Base-by-base conservation (phyloP, 2,113 vertebrate genomes). In the Podilymbus podiceps region DNA sequence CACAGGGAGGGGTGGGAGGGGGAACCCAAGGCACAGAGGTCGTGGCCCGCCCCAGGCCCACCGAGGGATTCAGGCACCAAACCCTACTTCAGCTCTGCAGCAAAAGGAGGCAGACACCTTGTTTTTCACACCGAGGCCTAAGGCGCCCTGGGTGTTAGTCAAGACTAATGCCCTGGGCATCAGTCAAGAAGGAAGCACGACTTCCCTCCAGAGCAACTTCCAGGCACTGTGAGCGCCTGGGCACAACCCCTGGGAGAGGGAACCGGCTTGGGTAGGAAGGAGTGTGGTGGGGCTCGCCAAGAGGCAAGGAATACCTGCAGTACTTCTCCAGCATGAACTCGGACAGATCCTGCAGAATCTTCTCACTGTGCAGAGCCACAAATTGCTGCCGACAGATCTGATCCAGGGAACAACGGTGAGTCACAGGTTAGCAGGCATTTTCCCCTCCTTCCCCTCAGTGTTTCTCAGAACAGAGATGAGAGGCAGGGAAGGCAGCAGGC, bases 371-470 rank as follows among this genome's bases (percentile, higher is more conserved):
- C 79, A 99, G 97, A 25, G 96, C 97, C 63, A 99, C 98, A 2
- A 99, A 99, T 97, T 99, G 99, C 94, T 99, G 99, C 11, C 99
- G 98, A 95, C 99, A 99, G 58, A 99, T 88, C 99, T 99, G 97
- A 47, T 9, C 66, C 90, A 63, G 63, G 64, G 63, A 94, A 33
- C 55, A 53, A 90, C 0, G 19, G 49, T 7, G 40, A 94, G 75
- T 8, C 0, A 7, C 15, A 38, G 77, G 38, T 91, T 46, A 88
- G 76, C 38, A 75, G 77, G 76, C 2, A 2, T 17, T 31, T 25
- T 23, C 33, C 68, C 50, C 67, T 79, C 74, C 53, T 66, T 68
- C 47, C 78, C 42, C 46, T 46, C 53, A 62, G 42, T 1, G 44
- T 22, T 72, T 17, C 76, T 62, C 71, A 56, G 53, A 33, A 25